Evolutionary conservation across 2,888 invertebrate species (phyloP), one percentile per base, ranked within the genome.

Genomic region (Polylopha cassiicola): DNA sequence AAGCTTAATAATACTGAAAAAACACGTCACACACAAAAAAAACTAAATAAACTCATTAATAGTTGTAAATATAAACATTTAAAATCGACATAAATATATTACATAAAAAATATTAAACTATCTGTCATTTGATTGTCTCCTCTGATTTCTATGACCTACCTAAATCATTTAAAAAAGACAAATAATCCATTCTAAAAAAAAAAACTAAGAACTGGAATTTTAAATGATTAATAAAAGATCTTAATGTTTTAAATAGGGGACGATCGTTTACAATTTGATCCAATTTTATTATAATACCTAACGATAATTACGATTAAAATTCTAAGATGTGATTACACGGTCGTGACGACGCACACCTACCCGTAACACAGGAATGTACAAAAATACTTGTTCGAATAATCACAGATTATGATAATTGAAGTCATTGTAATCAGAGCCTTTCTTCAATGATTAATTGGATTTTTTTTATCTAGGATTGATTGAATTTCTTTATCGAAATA

Each of bases 361-460:
- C 84, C 82, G 82, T 82, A 79, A 62, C 62, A 58, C 58, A 79
- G 84, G 82, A 84, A 84, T 84, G 82, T 82, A 82, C 58, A 79
- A 79, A 80, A 80, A 81, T 82, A 80, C 71, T 70, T 68, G 69
- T 66, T 71, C 53, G 59, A 63, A 63, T 58, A 68, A 80, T 77
- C 79, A 82, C 78, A 81, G 77, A 65, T 53, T 56, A 51, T 58
- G 47, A 43, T 58, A 54, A 63, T 63, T 59, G 55, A 54, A 61
- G 50, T 51, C 27, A 32, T 50, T 58, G 46, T 55, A 51, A 53
- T 56, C 43, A 54, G 54, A 36, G 24, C 24, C 26, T 28, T 23
- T 18, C 18, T 9, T 6, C 14, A 28, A 23, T 17, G 10, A 18
- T 34, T 18, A 21, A 20, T 5, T 16, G 10, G 17, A 4, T 4